Evolutionary conservation across 2,797 vertebrate genomes (phyloP).

Genomic region (Clarias laeviceps): DNA sequence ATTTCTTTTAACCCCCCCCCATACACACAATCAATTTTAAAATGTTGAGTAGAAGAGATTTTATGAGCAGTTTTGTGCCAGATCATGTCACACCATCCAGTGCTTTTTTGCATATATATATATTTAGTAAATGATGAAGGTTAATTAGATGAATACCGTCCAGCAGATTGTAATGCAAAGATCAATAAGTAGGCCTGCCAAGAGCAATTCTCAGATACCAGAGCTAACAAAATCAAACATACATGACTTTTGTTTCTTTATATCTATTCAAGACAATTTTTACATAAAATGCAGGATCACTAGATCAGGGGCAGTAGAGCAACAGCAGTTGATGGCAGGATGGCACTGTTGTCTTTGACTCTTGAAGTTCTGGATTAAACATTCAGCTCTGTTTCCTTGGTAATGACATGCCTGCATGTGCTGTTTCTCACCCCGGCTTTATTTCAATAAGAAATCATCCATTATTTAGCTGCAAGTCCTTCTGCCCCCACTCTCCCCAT

Average conservation of each 20-base stretch:
- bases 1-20: too few relatives aligned
- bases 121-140: constrained; percentile 20
- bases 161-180: background rate
- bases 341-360: constrained; percentile 44
- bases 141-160: constrained; percentile 7
- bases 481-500: constrained; percentile 60
- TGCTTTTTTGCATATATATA: too few relatives aligned
- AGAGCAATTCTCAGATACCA: background rate
- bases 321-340: constrained; percentile 19
- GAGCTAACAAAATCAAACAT: constrained; percentile 12
- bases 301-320: background rate
- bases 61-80: too few relatives aligned
- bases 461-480: constrained; percentile 78
- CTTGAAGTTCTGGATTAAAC: constrained; percentile 53
- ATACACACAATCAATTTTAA: too few relatives aligned
- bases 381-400: constrained; percentile 63
- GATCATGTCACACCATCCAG: too few relatives aligned
- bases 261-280: constrained; percentile 1
- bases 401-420: constrained; percentile 65
- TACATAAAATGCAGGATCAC: background rate
- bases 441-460: constrained; percentile 78
- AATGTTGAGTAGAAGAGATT: too few relatives aligned
- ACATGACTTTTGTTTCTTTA: constrained; percentile 15
- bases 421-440: constrained; percentile 63
- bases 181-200: background rate